phyloP scores from a whole-genome alignment of 2,113 vertebrate species.

The Albula glossodonta region DNA sequence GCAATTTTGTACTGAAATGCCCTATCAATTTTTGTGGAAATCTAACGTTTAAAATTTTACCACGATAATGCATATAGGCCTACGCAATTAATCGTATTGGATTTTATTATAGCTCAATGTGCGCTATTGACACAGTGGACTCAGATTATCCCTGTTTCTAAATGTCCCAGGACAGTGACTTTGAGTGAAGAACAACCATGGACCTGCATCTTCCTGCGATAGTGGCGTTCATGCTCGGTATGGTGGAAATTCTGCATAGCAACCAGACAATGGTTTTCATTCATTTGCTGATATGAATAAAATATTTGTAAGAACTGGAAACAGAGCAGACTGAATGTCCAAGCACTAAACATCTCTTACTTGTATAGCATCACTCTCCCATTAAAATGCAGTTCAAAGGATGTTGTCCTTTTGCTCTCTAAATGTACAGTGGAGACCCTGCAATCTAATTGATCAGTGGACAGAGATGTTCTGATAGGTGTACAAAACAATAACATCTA shows the following conservation, averaged over 20 bases:
- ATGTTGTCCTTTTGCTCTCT: neutral
- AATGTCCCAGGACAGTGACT: neutral
- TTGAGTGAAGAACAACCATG: slow-evolving; percentile 43
- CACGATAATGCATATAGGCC: neutral
- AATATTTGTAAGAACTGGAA: neutral
- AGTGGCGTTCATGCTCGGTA: slow-evolving; percentile 55
- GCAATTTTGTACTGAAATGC: neutral
- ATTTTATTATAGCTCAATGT: neutral
- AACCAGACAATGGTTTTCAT: neutral
- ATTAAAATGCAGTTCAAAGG: neutral
- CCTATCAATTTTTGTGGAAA: neutral
- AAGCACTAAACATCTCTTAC: neutral
- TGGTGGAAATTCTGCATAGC: slow-evolving; percentile 11
- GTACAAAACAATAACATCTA: too few relatives aligned
- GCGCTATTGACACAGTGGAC: neutral
- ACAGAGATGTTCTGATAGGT: too few relatives aligned
- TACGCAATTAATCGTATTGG: too few relatives aligned
- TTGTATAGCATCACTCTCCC: neutral
- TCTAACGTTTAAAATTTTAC: neutral
- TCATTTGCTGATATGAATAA: neutral
- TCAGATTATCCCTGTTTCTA: neutral
- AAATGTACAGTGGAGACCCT: neutral
- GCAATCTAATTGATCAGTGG: too few relatives aligned
- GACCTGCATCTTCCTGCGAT: slow-evolving; percentile 52
- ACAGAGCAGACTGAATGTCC: neutral